These are phyloP conservation scores for Xiphorhynchus elegans DNA, from an alignment of 2,113 vertebrate genomes.

Conservation along the genomic window DNA sequence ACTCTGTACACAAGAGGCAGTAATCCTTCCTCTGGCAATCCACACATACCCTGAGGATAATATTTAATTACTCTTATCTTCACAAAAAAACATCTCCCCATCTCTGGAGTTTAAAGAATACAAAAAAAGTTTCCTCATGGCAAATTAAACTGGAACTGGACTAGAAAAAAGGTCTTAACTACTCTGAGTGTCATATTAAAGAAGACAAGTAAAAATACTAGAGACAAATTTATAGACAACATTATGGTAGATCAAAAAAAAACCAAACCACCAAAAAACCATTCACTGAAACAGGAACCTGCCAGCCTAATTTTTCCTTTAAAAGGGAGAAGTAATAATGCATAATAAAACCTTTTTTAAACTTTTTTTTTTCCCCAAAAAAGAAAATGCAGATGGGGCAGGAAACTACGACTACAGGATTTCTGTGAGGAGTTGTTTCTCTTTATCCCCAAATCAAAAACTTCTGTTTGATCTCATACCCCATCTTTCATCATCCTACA, in stretches of 20 bases:
- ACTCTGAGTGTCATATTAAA: background rate
- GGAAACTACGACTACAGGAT: background rate
- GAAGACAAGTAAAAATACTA: background rate
- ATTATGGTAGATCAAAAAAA: background rate
- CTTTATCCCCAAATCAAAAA: background rate
- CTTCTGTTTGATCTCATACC: background rate
- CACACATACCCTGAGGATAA: background rate
- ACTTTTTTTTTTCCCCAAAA: rapidly evolving
- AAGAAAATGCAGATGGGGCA: background rate
- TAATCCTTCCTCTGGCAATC: background rate
- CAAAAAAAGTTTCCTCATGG: background rate
- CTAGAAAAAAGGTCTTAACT: background rate
- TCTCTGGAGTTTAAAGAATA: background rate
- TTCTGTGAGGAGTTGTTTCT: background rate
- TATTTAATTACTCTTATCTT: background rate
- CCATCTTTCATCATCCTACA: background rate
- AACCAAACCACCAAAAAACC: background rate
- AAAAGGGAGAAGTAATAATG: background rate
- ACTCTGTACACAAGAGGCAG: background rate
- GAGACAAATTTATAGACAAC: background rate
- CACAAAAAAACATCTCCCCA: background rate
- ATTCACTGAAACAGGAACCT: background rate
- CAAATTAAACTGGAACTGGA: background rate
- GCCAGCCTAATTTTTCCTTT: background rate
- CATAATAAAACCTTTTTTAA: background rate